Evolutionary conservation across 1,140 invertebrate species (phyloP).

Genomic region (Dendroctonus valens): DNA sequence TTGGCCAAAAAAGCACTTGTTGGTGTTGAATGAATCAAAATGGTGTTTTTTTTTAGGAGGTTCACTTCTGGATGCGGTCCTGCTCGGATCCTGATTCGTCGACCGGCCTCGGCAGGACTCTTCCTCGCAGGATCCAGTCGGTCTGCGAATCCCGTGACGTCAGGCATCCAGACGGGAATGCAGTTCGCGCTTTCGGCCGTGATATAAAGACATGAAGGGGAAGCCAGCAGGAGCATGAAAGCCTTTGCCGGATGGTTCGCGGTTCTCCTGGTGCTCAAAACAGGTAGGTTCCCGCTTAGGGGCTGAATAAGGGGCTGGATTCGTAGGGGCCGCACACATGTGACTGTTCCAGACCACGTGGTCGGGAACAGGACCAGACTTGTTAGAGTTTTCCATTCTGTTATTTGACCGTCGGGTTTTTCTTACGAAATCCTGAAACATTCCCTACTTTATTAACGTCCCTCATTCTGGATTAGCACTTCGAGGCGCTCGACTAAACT

Average conservation of each 20-base stretch:
- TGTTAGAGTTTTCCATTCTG: too few species aligned
- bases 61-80: not conserved
- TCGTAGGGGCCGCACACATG: not conserved
- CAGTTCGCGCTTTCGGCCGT: slow-evolving; percentile 19
- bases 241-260: slow-evolving; percentile 9
- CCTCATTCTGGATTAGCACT: too few species aligned
- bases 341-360: too few species aligned
- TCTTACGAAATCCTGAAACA: too few species aligned
- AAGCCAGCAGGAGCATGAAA: slow-evolving; percentile 11
- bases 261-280: slow-evolving; percentile 10
- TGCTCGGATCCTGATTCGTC: slow-evolving; percentile 10
- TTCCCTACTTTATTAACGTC: too few species aligned
- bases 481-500: too few species aligned
- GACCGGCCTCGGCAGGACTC: slow-evolving; percentile 14
- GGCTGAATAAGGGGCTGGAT: slow-evolving; percentile 1
- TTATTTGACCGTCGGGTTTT: too few species aligned
- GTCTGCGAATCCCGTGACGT: slow-evolving; percentile 26
- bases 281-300: slow-evolving; percentile 7
- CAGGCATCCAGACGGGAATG: slow-evolving; percentile 21
- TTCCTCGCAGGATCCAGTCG: slow-evolving; percentile 28
- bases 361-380: too few species aligned
- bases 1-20: too few species aligned
- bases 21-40: too few species aligned
- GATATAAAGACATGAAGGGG: slow-evolving; percentile 25
- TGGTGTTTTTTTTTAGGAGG: too few species aligned